Conservation (phyloP, 2,113 vertebrate species). For the Rutilus rutilus region DNA sequence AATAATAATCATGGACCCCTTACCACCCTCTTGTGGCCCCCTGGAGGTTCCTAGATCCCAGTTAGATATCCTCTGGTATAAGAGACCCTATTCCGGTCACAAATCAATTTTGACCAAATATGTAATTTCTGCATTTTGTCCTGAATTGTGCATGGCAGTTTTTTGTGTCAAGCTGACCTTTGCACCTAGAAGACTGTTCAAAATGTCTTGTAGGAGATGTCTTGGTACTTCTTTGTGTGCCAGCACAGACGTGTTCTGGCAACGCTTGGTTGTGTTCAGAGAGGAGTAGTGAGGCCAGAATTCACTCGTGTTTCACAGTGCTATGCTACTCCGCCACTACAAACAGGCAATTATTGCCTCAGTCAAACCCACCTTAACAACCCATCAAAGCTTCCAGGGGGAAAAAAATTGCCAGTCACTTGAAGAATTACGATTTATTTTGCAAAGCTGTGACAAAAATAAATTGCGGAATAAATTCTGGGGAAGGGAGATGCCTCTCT, state of each 20-base stretch:
- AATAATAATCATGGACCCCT: background rate
- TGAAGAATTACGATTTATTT: slow-evolving; percentile 53
- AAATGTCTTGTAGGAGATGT: slow-evolving; percentile 14
- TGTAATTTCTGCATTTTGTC: background rate
- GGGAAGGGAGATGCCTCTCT: slow-evolving; percentile 5
- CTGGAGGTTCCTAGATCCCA: background rate
- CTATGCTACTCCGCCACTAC: background rate
- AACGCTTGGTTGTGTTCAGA: slow-evolving; percentile 5
- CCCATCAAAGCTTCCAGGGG: slow-evolving; percentile 47
- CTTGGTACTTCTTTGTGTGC: background rate
- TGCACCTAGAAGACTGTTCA: background rate
- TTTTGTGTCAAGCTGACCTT: background rate
- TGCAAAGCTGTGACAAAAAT: slow-evolving; percentile 36
- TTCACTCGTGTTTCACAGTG: background rate
- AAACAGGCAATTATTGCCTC: slow-evolving; percentile 44
- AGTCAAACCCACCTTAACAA: slow-evolving; percentile 54
- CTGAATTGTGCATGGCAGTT: too few relatives aligned
- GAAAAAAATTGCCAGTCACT: slow-evolving; percentile 36
- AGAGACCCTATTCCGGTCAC: background rate
- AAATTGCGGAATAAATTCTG: slow-evolving; percentile 44
- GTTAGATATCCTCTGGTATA: background rate
- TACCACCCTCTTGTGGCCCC: background rate
- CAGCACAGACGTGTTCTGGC: background rate
- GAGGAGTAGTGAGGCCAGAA: slow-evolving; percentile 14
- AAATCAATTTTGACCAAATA: background rate